Conservation (phyloP, 2,888 invertebrate genomes). For the Aphrophora alni region DNA sequence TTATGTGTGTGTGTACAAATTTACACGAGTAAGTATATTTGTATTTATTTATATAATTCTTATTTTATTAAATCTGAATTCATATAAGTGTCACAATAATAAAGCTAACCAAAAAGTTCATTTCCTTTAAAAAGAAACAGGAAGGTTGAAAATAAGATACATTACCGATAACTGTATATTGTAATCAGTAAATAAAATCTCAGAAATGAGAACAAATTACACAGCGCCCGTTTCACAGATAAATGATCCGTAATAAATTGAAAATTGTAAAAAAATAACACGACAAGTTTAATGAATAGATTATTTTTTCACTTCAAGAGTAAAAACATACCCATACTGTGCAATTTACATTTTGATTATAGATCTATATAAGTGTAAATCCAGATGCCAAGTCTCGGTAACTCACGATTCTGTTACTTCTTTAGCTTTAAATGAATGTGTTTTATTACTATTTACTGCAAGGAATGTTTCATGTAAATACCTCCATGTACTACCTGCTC, state of each 20-base stretch:
- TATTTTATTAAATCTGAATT: too few relatives aligned
- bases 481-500: too few relatives aligned
- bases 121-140: too few relatives aligned
- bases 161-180: neutral
- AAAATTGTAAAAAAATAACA: neutral
- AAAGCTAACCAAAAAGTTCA: too few relatives aligned
- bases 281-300: neutral
- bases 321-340: neutral
- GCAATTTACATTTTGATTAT: neutral
- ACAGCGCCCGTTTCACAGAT: neutral
- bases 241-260: neutral
- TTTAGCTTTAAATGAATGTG: neutral
- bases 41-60: too few relatives aligned
- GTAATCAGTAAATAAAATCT: neutral
- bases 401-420: neutral
- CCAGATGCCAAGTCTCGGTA: neutral
- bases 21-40: too few relatives aligned
- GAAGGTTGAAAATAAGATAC: too few relatives aligned
- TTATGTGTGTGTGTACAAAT: too few relatives aligned
- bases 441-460: neutral
- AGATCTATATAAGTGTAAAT: neutral
- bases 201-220: neutral
- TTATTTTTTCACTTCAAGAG: neutral
- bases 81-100: too few relatives aligned
- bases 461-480: neutral